phyloP scores from a whole-genome alignment of 2,113 vertebrate species.

The Piliocolobus tephrosceles region DNA sequence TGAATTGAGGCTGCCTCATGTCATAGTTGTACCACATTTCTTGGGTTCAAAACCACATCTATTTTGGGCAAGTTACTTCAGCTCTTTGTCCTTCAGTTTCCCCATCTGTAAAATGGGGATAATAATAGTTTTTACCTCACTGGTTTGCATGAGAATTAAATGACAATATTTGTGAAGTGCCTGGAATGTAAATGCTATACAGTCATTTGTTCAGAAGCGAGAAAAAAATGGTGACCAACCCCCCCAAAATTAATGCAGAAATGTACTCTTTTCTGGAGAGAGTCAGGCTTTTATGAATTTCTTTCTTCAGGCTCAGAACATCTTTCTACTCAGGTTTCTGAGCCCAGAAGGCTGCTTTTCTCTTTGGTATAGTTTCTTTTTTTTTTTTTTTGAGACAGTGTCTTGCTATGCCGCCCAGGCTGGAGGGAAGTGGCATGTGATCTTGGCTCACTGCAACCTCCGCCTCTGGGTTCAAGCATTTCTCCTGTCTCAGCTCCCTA shows the following conservation, averaged over 20 bases:
- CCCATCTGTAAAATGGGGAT: background rate
- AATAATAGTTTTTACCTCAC: background rate
- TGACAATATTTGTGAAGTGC: background rate
- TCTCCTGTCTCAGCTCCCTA: too few relatives aligned
- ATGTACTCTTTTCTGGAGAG: background rate
- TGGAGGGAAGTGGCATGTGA: too few relatives aligned
- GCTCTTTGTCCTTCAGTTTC: background rate
- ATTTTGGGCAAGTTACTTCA: background rate
- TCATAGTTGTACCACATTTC: background rate
- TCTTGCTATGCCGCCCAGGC: too few relatives aligned
- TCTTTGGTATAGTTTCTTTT: too few relatives aligned
- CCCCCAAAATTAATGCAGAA: background rate
- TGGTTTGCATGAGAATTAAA: background rate
- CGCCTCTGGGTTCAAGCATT: too few relatives aligned
- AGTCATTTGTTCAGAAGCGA: background rate
- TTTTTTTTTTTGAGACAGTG: too few relatives aligned
- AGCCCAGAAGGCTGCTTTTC: background rate
- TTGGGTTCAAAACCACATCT: background rate
- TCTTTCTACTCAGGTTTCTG: background rate
- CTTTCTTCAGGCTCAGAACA: background rate
- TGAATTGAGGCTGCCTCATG: background rate
- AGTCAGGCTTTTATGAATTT: background rate
- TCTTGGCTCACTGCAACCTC: too few relatives aligned
- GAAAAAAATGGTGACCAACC: background rate
- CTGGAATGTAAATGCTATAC: background rate